Evolutionary conservation across 2,113 vertebrate species (phyloP), one percentile per base, ranked within the genome.

Genomic region (Nanorana parkeri): DNA sequence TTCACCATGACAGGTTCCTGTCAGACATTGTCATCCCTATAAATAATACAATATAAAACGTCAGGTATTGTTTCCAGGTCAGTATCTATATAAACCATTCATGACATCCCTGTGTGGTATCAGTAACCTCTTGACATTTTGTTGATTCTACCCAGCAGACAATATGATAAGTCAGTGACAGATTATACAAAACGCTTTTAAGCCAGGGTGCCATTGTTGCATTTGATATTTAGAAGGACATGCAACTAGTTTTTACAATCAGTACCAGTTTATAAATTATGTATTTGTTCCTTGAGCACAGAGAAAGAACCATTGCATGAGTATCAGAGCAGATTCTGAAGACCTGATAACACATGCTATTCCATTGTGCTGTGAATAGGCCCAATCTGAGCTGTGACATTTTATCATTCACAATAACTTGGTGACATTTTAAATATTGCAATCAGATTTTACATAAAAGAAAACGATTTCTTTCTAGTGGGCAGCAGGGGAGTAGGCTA

Each of bases 311-410:
- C 51, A 23, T 77, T 65, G 69, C 72, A 56, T 81, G 24, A 74
- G 67, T 56, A 65, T 74, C 21, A 81, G 47, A 74, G 67, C 8
- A 74, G 72, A 76, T 68, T 47, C 29, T 68, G 52, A 58, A 68
- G 63, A 1, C 54, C 51, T 68, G 80, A 83, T 83, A 76, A 76
- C 63, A 24, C 11, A 19, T 26, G 52, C 63, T 4, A 41, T 24
- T 61, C 16, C 51, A 76, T 67, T 76, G 63, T 83, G 64, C 29
- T 60, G 24, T 41, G 72, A 83, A 83, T 75, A 76, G 71, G 67
- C 52, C 69, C 80, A 74, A 74, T 74, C 68, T 52, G 64, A 68
- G 71, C 80, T 20, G 52, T 83, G 80, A 83, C 80, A 83, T 83
- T 83, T 83, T 83, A 76, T 68, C 72, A 55, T 67, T 55, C 54